phyloP scores from a whole-genome alignment of 1,140 invertebrate species.

The Ephestia elutella region DNA sequence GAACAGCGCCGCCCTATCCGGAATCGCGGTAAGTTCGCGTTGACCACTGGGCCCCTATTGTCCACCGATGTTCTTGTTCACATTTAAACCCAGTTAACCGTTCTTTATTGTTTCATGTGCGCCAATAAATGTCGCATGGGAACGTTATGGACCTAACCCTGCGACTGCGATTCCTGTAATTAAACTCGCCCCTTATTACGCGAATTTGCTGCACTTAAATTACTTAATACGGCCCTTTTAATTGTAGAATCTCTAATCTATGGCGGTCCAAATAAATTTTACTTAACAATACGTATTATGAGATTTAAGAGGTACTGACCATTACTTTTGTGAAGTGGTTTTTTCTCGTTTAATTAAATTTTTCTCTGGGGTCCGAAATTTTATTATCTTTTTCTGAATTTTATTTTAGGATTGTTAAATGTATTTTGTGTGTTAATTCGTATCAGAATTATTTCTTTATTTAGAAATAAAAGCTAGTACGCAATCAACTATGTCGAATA shows the following conservation, averaged over 20 bases:
- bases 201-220: slow-evolving; percentile 48
- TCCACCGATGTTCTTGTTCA: slow-evolving; percentile 62
- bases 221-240: slow-evolving; percentile 27
- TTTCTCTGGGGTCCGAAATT: background rate
- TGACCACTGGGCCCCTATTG: slow-evolving; percentile 57
- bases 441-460: too few relatives aligned
- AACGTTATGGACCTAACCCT: slow-evolving; percentile 37
- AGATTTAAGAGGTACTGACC: slow-evolving; percentile 3
- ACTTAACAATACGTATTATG: slow-evolving; percentile 15
- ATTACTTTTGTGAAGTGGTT: slow-evolving; percentile 7
- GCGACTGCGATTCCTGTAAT: slow-evolving; percentile 51
- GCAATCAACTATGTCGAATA: too few relatives aligned
- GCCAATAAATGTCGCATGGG: slow-evolving; percentile 65
- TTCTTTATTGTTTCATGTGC: slow-evolving; percentile 72
- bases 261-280: slow-evolving; percentile 20
- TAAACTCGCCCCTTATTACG: slow-evolving; percentile 53
- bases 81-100: slow-evolving; percentile 71
- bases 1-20: slow-evolving; percentile 23
- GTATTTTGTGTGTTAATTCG: too few relatives aligned
- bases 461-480: too few relatives aligned
- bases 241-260: slow-evolving; percentile 27
- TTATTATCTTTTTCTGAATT: slow-evolving; percentile 6
- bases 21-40: slow-evolving; percentile 44
- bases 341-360: slow-evolving; percentile 3
- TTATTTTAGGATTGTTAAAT: too few relatives aligned